A percentile compares a stretch with the other conserved stretches of the same genome.
These are phyloP conservation scores for Dendrolimus kikuchii DNA, from an alignment of 1,140 invertebrate genomes.

Conservation along the genomic window DNA sequence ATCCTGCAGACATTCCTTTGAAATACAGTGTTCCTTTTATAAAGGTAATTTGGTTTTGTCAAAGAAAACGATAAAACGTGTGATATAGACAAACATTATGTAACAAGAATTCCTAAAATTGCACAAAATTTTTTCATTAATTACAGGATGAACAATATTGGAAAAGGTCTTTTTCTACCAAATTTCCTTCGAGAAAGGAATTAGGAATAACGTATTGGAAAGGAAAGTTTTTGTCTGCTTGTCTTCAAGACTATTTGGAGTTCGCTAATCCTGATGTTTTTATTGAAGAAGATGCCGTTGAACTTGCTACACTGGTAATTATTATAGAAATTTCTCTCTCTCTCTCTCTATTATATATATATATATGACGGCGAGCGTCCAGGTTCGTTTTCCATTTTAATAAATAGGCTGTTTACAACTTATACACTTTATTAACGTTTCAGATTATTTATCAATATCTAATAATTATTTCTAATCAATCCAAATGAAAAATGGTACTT, in stretches of 20 bases:
- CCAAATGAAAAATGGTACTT: too few relatives aligned
- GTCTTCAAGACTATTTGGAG: slow-evolving; percentile 61
- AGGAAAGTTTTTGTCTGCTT: slow-evolving; percentile 55
- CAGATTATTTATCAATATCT: too few relatives aligned
- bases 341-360: too few relatives aligned
- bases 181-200: slow-evolving; percentile 44
- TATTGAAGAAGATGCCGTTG: slow-evolving; percentile 50
- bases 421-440: too few relatives aligned
- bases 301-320: slow-evolving; percentile 49
- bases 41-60: slow-evolving; percentile 30
- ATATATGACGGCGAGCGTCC: too few relatives aligned
- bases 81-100: too few relatives aligned
- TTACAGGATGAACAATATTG: slow-evolving; percentile 64
- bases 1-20: slow-evolving; percentile 54
- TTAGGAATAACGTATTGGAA: slow-evolving; percentile 55
- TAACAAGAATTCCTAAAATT: slow-evolving; percentile 1
- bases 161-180: slow-evolving; percentile 47
- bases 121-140: background rate
- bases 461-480: too few relatives aligned
- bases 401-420: too few relatives aligned
- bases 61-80: background rate
- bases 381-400: too few relatives aligned
- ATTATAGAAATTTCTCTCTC: too few relatives aligned
- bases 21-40: slow-evolving; percentile 54
- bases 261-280: slow-evolving; percentile 57